Percentiles rank a stretch among this genome's conserved stretches.
Evolutionary conservation across 2,797 vertebrate genomes (phyloP).

Genomic region (Phylloscopus collybita): DNA sequence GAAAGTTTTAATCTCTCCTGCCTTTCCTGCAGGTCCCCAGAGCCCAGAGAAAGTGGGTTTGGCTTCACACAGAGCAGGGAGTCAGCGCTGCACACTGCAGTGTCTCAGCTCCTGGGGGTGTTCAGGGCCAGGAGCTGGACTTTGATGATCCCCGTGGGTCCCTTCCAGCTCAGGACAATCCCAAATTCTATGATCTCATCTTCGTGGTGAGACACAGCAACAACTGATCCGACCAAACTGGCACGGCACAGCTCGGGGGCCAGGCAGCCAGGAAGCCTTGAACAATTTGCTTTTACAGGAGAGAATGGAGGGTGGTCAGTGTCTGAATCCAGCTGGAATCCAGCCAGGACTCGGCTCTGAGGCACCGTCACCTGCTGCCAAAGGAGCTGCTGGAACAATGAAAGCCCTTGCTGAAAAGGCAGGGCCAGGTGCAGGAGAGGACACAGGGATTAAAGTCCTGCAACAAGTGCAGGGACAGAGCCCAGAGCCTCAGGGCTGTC

Average conservation of each 20-base stretch:
- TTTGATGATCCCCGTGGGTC: not conserved
- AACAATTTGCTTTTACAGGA: not conserved
- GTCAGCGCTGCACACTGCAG: not conserved
- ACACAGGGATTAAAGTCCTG: rapidly evolving
- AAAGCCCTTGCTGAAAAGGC: not conserved
- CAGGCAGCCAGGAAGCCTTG: conserved; percentile 4
- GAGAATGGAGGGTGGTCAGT: conserved; percentile 24
- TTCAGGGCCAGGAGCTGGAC: not conserved
- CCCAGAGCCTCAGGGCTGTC: not conserved
- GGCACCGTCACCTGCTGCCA: conserved; percentile 18
- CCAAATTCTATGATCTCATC: not conserved
- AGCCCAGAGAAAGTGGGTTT: not conserved
- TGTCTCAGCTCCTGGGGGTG: not conserved
- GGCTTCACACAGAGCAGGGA: not conserved
- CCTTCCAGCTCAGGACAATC: not conserved
- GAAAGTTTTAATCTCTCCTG: not conserved
- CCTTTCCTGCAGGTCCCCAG: not conserved
- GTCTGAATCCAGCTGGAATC: not conserved
- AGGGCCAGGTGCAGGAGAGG: not conserved
- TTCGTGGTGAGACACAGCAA: not conserved
- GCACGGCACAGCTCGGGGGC: not conserved
- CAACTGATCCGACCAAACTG: not conserved
- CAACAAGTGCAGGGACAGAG: not conserved
- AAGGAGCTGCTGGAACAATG: not conserved
- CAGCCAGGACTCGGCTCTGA: not conserved